phyloP scores from a whole-genome alignment of 2,113 vertebrate genomes.

The Monarcha castaneiventris region DNA sequence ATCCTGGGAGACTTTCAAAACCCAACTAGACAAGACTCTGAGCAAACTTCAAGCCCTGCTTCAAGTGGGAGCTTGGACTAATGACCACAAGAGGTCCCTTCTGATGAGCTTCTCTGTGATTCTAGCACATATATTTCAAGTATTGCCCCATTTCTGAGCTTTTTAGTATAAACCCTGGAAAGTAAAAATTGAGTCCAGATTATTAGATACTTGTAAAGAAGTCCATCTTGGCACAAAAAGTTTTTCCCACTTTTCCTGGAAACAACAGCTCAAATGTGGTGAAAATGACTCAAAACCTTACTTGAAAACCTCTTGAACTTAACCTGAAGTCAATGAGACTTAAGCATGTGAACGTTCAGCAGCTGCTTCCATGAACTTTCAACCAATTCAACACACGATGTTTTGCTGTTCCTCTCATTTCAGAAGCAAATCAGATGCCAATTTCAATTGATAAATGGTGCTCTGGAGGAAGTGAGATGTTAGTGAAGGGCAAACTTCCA shows the following conservation, averaged over 20 bases:
- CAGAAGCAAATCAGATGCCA: neutral
- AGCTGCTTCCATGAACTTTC: neutral
- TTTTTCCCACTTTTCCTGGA: neutral
- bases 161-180: neutral
- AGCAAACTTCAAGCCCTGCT: neutral
- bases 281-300: neutral
- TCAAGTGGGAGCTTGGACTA: neutral
- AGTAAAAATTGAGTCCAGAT: neutral
- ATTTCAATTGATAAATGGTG: neutral
- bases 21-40: neutral
- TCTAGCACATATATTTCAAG: neutral
- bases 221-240: fast-evolving
- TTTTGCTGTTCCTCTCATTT: neutral
- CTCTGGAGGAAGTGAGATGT: neutral
- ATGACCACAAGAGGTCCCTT: neutral
- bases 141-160: neutral
- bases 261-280: fast-evolving
- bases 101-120: neutral
- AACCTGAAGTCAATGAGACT: neutral
- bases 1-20: neutral
- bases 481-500: neutral
- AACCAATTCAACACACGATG: neutral
- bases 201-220: neutral
- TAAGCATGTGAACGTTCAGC: neutral
- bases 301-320: neutral